A percentile compares a stretch with the other conserved stretches of the same genome.
Evolutionary conservation across 2,113 vertebrate species (phyloP).

Genomic region (Otolemur garnettii): DNA sequence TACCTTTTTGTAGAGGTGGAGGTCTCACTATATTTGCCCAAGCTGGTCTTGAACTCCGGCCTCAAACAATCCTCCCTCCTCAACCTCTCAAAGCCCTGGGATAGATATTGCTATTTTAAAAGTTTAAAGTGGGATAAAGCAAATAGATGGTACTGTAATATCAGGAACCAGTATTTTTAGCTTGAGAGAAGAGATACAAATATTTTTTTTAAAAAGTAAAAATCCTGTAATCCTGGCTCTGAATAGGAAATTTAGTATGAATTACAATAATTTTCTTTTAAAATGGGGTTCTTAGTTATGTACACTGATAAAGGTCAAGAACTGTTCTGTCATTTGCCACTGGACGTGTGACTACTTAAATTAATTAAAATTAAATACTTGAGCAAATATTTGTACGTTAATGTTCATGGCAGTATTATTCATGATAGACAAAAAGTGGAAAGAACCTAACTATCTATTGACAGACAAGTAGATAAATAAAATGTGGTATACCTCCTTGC

Average conservation of each 20-base stretch:
- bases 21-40: neutral
- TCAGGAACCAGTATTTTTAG: neutral
- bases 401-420: neutral
- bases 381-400: neutral
- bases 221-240: neutral
- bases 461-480: too few species aligned
- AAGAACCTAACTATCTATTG: too few species aligned
- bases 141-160: neutral
- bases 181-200: neutral
- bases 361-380: neutral
- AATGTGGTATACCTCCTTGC: too few species aligned
- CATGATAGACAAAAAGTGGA: too few species aligned
- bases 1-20: neutral
- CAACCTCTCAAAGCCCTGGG: neutral
- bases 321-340: neutral
- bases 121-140: neutral
- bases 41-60: neutral
- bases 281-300: neutral
- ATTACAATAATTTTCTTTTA: neutral
- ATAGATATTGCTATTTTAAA: neutral
- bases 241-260: neutral
- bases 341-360: neutral
- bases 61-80: neutral
- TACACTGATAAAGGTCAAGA: neutral
- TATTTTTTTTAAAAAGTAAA: too few species aligned